Conservation (phyloP, 2,797 vertebrate genomes). For the Carcharodon carcharias region DNA sequence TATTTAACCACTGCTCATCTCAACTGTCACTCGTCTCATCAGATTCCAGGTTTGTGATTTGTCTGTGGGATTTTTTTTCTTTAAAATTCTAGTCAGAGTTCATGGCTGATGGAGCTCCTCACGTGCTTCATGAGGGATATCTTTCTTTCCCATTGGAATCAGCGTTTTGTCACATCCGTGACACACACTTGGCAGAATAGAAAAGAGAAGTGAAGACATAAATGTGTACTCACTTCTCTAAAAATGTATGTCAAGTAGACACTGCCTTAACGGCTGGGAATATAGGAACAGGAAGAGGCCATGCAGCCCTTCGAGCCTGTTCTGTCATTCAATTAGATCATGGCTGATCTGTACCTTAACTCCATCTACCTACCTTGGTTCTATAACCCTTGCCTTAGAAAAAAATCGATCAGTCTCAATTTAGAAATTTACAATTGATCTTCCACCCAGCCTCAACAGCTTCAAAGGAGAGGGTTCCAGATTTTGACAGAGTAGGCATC, state of each 20-base stretch:
- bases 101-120: neutral
- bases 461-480: neutral
- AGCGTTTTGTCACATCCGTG: neutral
- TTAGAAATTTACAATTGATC: neutral
- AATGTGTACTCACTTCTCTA: constrained; percentile 18
- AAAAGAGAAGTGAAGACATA: neutral
- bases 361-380: neutral
- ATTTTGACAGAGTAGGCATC: neutral
- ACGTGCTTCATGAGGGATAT: neutral
- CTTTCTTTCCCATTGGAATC: neutral
- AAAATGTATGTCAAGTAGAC: neutral
- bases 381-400: neutral
- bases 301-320: too few species aligned
- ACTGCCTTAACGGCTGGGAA: too few species aligned
- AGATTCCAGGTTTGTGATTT: neutral
- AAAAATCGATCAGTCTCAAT: neutral
- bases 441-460: neutral
- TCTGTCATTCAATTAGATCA: neutral
- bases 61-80: neutral
- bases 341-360: neutral
- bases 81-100: neutral
- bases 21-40: neutral
- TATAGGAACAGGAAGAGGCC: neutral
- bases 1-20: neutral
- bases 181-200: neutral